Evolutionary conservation across 2,888 invertebrate genomes (phyloP), one percentile per base, ranked within the genome.

Genomic region (Caenorhabditis zanzibari): DNA sequence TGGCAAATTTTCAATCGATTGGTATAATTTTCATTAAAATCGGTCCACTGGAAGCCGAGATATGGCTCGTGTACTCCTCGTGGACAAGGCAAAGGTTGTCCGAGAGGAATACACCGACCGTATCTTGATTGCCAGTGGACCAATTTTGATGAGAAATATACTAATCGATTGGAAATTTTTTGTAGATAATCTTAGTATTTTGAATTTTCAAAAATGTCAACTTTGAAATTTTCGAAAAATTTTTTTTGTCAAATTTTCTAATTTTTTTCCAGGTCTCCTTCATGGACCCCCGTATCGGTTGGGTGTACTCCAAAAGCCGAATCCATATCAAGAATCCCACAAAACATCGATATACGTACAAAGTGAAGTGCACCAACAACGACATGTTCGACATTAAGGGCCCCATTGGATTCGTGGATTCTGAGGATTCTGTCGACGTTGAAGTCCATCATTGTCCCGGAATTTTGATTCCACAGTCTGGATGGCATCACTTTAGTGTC

Each of bases 401-500:
- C 2, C 59, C 68, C 4, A 16, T 35, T 16, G 68, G 76, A 47
- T 35, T 76, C 56, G 44, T 76, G 26, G 49, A 68, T 6, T 59
- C 76, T 26, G 10, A 4, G 0, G 49, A 47, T n/a, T 19, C 49
- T 0, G 12, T 56, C 24, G 59, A 58, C 10, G 3, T 68, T 10
- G 49, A 22, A 4, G 47, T 76, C 6, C 7, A 26, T 12, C 64
- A 64, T 32, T n/a, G 38, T 24, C 74, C 74, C 14, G 74, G 74
- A 9, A 19, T 72, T 22, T 19, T 72, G 32, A 49, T 61, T 19
- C 72, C 72, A 5, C 14, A 22, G 3, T n/a, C 61, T 26, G 52
- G 38, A n/a, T 7, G 12, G 24, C 73, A 73, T 52, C 73, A 73
- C 38, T 35, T 73, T n/a, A 63, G 63, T 12, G 28, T 73, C 14